A percentile compares a stretch with the other conserved stretches of the same genome.
phyloP scores from a whole-genome alignment of 1,140 invertebrate genomes.

The Fopius arisanus region DNA sequence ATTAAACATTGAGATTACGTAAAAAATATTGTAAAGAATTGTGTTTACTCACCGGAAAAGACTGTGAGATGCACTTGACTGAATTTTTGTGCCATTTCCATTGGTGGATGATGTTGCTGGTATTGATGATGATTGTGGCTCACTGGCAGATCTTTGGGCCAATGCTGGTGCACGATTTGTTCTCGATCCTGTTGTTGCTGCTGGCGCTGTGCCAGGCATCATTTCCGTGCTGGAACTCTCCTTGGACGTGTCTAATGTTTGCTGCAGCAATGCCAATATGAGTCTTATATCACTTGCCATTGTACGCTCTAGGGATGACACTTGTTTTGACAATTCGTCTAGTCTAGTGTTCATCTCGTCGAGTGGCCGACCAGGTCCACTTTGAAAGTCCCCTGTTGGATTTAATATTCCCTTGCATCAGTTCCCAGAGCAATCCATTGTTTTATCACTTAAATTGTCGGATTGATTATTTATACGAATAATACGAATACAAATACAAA shows the following conservation, averaged over 20 bases:
- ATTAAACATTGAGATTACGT: not conserved
- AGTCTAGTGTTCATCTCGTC: slow-evolving; percentile 69
- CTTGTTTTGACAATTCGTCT: slow-evolving; percentile 71
- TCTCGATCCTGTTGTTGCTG: slow-evolving; percentile 46
- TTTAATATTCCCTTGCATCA: not conserved
- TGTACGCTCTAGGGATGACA: slow-evolving; percentile 71
- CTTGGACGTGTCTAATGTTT: slow-evolving; percentile 61
- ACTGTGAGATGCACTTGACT: slow-evolving; percentile 58
- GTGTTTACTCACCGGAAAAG: slow-evolving; percentile 54
- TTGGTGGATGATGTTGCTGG: slow-evolving; percentile 59
- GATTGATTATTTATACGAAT: too few relatives aligned
- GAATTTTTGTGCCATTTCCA: slow-evolving; percentile 53
- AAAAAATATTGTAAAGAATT: not conserved
- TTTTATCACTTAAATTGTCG: too few relatives aligned
- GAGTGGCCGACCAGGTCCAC: slow-evolving; percentile 60
- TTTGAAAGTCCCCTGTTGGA: slow-evolving; percentile 58
- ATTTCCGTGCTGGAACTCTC: slow-evolving; percentile 59
- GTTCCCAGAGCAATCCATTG: too few relatives aligned
- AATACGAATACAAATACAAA: too few relatives aligned
- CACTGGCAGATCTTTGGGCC: slow-evolving; percentile 70
- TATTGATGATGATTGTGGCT: slow-evolving; percentile 67
- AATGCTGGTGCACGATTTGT: slow-evolving; percentile 58
- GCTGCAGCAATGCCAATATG: slow-evolving; percentile 73
- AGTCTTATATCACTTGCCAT: slow-evolving; percentile 73
- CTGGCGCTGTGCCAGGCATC: slow-evolving; percentile 59